These are phyloP conservation scores for Polydesmus complanatus DNA, from an alignment of 2,888 invertebrate species.

Conservation along the genomic window DNA sequence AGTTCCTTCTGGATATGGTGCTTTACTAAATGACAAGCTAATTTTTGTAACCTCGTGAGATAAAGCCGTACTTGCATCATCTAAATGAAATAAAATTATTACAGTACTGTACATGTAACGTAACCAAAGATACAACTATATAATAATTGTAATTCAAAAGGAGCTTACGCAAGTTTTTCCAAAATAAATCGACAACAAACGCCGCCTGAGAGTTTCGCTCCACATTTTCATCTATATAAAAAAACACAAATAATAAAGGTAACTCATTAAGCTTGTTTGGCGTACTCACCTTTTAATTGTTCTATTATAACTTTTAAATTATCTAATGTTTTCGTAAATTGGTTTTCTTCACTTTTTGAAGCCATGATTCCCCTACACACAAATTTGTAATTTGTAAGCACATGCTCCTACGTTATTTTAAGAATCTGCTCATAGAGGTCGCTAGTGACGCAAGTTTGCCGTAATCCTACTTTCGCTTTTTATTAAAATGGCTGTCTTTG, in stretches of 20 bases:
- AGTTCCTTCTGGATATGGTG: not conserved
- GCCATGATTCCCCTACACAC: not conserved
- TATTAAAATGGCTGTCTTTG: not conserved
- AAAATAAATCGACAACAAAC: not conserved
- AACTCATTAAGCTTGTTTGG: not conserved
- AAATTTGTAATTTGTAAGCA: no score
- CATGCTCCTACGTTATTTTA: no score
- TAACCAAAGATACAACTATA: no score
- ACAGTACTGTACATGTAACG: no score
- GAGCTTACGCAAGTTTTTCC: not conserved
- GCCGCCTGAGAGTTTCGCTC: not conserved
- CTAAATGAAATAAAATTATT: not conserved
- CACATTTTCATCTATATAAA: not conserved
- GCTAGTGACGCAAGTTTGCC: no score
- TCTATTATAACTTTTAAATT: not conserved
- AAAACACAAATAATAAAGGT: not conserved
- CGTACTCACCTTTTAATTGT: not conserved
- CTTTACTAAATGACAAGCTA: slow-evolving; percentile 1
- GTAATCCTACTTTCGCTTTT: no score
- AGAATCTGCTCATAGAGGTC: not conserved
- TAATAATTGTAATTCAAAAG: not conserved
- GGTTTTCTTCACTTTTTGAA: not conserved
- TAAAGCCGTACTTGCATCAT: not conserved
- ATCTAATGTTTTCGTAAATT: not conserved
- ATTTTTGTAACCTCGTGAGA: slow-evolving; percentile 10